A percentile compares a stretch with the other conserved stretches of the same genome.
Conservation (phyloP, 2,113 vertebrate species). For the Channa maculata region DNA sequence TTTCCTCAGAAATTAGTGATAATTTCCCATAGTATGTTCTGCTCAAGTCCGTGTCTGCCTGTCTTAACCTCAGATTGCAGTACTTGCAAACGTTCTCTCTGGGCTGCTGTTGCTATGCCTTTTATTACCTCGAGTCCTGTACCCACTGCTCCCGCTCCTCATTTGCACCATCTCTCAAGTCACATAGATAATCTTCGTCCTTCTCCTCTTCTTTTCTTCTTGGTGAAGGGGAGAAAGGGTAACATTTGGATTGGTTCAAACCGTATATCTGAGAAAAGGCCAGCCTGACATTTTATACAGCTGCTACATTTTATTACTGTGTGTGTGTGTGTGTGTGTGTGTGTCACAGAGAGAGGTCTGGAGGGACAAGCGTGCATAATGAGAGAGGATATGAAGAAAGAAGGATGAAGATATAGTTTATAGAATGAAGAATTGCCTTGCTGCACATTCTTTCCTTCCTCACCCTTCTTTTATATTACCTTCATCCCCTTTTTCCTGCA, state of each 20-base stretch:
- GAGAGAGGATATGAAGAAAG: conserved; percentile 31
- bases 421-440: conserved; percentile 9
- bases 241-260: conserved; percentile 76
- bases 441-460: conserved; percentile 14
- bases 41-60: too few relatives aligned
- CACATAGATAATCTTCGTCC: conserved; percentile 27
- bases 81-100: too few relatives aligned
- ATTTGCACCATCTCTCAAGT: conserved; percentile 24
- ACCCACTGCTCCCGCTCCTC: not conserved
- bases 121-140: not conserved
- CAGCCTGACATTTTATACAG: conserved; percentile 80
- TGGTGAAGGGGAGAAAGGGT: conserved; percentile 48
- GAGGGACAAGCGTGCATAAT: conserved; percentile 39
- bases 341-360: conserved; percentile 25
- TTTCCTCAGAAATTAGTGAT: too few relatives aligned
- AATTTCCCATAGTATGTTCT: too few relatives aligned
- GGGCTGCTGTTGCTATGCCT: too few relatives aligned
- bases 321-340: conserved; percentile 17
- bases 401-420: conserved; percentile 36
- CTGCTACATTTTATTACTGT: conserved; percentile 72
- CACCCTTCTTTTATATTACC: not conserved
- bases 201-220: conserved; percentile 36
- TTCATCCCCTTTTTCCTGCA: too few relatives aligned
- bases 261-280: conserved; percentile 74
- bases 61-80: too few relatives aligned